A percentile compares a stretch with the other conserved stretches of the same genome.
phyloP scores from a whole-genome alignment of 2,888 invertebrate genomes.

The Leptogaster cylindrica region DNA sequence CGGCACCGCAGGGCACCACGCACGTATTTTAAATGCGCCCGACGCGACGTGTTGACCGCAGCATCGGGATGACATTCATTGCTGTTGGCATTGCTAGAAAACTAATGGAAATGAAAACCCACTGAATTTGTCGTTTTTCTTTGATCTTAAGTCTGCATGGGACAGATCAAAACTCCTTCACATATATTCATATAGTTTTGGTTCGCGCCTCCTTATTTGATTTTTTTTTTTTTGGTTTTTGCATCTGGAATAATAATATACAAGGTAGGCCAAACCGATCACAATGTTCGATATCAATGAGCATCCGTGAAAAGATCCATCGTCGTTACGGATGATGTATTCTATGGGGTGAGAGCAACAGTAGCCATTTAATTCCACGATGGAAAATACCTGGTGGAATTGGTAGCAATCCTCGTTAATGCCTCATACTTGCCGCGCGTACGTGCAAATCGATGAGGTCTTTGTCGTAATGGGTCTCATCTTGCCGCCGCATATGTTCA shows the following conservation, averaged over 20 bases:
- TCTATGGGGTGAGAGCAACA: not conserved
- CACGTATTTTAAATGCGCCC: slow-evolving; percentile 29
- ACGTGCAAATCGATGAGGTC: slow-evolving; percentile 9
- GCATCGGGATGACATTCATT: slow-evolving; percentile 8
- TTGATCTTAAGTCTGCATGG: slow-evolving; percentile 2
- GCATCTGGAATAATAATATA: too few species aligned
- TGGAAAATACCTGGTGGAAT: not conserved
- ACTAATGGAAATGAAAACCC: slow-evolving; percentile 37
- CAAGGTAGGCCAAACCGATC: not conserved
- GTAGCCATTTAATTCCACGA: not conserved
- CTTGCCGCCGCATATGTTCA: slow-evolving; percentile 25
- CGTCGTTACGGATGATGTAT: not conserved
- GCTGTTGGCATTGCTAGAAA: slow-evolving; percentile 21
- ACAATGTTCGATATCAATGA: slow-evolving; percentile 3
- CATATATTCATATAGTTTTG: not conserved
- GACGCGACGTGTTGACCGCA: not conserved
- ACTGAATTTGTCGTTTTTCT: slow-evolving; percentile 36
- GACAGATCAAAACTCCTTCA: slow-evolving; percentile 13
- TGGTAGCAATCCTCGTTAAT: slow-evolving; percentile 4
- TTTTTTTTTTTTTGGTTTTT: too few species aligned
- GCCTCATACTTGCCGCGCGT: not conserved
- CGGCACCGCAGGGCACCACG: slow-evolving; percentile 25
- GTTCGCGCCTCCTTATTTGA: not conserved
- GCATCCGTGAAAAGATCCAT: slow-evolving; percentile 6
- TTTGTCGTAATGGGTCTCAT: slow-evolving; percentile 1